phyloP scores from a whole-genome alignment of 2,113 vertebrate genomes.

The Noturus placidus region DNA sequence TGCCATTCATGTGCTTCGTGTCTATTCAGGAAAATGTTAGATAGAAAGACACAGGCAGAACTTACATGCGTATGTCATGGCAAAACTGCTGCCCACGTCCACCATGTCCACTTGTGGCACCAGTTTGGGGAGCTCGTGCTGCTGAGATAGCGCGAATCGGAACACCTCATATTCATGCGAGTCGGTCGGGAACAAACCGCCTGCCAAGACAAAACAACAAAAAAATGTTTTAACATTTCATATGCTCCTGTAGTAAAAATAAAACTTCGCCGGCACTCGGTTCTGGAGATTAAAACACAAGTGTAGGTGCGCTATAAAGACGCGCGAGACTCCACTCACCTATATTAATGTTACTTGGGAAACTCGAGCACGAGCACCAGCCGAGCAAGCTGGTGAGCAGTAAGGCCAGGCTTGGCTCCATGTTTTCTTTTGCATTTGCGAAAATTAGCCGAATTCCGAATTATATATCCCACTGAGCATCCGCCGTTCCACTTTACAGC shows the following conservation, averaged over 20 bases:
- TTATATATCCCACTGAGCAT: conserved; percentile 67
- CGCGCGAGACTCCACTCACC: conserved; percentile 72
- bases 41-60: conserved; percentile 52
- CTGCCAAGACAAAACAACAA: conserved; percentile 61
- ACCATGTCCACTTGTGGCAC: conserved; percentile 98
- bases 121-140: conserved; percentile 93
- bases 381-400: conserved; percentile 85
- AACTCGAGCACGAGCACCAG: conserved; percentile 89
- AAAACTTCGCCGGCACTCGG: not conserved
- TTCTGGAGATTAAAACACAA: not conserved
- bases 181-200: conserved; percentile 92
- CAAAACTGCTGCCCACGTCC: conserved; percentile 95
- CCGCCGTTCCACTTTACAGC: conserved; percentile 67
- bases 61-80: conserved; percentile 99
- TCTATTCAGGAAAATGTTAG: too few species aligned
- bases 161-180: conserved; percentile 98
- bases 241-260: not conserved
- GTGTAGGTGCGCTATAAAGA: too few species aligned
- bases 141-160: conserved; percentile 89
- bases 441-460: conserved; percentile 78
- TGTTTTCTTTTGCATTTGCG: conserved; percentile 92
- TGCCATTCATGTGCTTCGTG: not conserved
- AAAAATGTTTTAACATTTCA: not conserved
- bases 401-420: conserved; percentile 87
- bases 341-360: conserved; percentile 97